phyloP scores from a whole-genome alignment of 1,140 invertebrate species.

The Sinella curviseta region DNA sequence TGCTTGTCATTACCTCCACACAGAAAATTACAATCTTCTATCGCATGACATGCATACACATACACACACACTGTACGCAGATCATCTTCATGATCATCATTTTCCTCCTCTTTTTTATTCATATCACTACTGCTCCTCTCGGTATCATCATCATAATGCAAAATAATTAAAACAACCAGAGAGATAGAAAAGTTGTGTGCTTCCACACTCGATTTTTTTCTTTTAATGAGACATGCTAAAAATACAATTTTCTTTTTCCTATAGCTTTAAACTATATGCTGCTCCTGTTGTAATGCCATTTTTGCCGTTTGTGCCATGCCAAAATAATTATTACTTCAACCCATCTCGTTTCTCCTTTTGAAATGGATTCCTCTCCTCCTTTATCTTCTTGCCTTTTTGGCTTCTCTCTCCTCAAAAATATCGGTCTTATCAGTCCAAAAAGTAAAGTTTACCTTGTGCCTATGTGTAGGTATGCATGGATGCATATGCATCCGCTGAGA shows the following conservation, averaged over 20 bases:
- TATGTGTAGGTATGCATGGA: too few relatives aligned
- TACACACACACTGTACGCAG: too few relatives aligned
- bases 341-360: neutral
- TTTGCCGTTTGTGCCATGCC: neutral
- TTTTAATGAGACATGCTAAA: conserved; percentile 19
- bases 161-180: conserved; percentile 1
- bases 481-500: too few relatives aligned
- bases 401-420: neutral
- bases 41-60: too few relatives aligned
- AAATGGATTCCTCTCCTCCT: neutral
- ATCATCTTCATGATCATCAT: neutral
- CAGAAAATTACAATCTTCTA: neutral
- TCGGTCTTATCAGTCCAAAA: neutral
- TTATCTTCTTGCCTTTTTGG: neutral
- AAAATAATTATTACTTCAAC: conserved; percentile 12
- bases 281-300: neutral
- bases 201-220: neutral
- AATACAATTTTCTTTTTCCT: neutral
- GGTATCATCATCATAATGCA: neutral
- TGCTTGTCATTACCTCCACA: conserved; percentile 3
- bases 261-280: neutral
- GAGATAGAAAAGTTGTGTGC: neutral
- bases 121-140: neutral
- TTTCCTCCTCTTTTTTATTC: neutral
- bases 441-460: neutral